Conservation (phyloP, 64 coral and sea anemone genomes). For the Porites lutea region DNA sequence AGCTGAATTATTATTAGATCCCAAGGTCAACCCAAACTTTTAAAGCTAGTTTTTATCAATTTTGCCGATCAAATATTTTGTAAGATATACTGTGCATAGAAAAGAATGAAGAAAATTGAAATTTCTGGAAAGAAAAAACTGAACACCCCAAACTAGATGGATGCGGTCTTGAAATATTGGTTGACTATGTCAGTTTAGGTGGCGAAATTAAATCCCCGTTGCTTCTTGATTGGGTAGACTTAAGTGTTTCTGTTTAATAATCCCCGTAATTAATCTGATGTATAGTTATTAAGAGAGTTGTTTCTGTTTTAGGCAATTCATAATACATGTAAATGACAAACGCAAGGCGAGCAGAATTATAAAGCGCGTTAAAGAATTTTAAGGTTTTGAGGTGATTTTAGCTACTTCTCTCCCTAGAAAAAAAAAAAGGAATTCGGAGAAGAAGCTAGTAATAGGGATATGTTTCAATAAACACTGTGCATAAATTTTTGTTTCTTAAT, state of each 20-base stretch:
- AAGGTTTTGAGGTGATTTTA: not conserved
- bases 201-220: not conserved
- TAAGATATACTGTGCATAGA: no score
- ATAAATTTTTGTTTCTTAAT: not conserved
- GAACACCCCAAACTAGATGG: no score
- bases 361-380: no score
- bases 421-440: not conserved
- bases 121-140: no score
- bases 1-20: not conserved
- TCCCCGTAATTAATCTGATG: not conserved
- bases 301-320: constrained; percentile 5
- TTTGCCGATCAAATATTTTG: no score
- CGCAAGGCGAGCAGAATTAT: not conserved
- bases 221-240: constrained; percentile 1
- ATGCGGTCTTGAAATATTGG: no score
- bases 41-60: no score
- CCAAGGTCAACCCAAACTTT: no score
- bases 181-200: not conserved
- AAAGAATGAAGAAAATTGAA: no score
- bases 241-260: not conserved
- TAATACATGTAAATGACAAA: constrained; percentile 4
- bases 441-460: no score
- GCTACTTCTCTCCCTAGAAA: not conserved
- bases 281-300: not conserved
- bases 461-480: no score